Percentiles rank a stretch among this genome's conserved stretches.
phyloP scores from a whole-genome alignment of 2,113 vertebrate genomes.

The Amphilophus citrinellus region DNA sequence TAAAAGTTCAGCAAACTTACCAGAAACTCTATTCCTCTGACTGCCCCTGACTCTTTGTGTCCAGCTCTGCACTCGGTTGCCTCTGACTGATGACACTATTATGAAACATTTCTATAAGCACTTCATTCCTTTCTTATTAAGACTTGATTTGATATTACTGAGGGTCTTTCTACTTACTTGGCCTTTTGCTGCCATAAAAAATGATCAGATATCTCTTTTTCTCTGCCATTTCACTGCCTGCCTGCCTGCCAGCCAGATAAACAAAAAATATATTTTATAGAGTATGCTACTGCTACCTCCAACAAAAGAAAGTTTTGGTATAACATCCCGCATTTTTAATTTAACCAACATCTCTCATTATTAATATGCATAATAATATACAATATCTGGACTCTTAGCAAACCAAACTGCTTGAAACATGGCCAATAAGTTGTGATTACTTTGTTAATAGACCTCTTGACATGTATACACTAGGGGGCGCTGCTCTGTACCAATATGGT shows the following conservation, averaged over 20 bases:
- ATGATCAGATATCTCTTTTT: not conserved
- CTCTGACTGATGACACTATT: not conserved
- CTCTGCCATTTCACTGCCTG: not conserved
- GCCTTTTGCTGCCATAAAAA: not conserved
- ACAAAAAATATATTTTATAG: not conserved
- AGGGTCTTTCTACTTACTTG: conserved; percentile 3
- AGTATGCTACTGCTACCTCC: not conserved
- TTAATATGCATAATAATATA: not conserved
- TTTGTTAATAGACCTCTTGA: not conserved
- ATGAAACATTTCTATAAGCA: conserved; percentile 6
- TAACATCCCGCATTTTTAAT: not conserved
- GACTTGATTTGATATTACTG: conserved; percentile 1
- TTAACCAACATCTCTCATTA: not conserved
- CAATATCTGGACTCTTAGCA: not conserved
- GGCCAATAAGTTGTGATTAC: not conserved
- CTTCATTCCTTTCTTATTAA: conserved; percentile 10
- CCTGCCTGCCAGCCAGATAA: not conserved
- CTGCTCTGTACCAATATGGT: not conserved
- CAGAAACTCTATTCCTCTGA: not conserved
- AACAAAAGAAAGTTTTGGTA: not conserved
- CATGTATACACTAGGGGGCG: not conserved
- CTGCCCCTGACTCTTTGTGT: not conserved
- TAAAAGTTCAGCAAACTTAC: not conserved
- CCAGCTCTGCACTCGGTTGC: not conserved
- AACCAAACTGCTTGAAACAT: not conserved